phyloP scores from a whole-genome alignment of 1,140 invertebrate species.

The Philopotamus ludificatus region DNA sequence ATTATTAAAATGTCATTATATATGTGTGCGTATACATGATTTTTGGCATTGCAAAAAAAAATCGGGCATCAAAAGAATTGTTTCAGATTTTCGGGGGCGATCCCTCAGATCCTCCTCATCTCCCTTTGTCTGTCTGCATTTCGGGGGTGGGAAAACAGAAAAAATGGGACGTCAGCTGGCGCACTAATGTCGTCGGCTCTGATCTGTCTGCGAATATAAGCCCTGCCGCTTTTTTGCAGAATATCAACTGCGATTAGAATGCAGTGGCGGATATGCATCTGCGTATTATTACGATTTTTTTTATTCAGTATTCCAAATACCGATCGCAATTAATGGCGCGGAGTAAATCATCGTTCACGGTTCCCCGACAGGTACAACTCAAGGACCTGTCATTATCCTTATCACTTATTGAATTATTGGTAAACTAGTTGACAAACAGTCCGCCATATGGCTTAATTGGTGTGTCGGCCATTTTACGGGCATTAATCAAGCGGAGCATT shows the following conservation, averaged over 20 bases:
- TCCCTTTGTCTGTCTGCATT: not conserved
- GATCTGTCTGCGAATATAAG: constrained; percentile 22
- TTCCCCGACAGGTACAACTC: constrained; percentile 16
- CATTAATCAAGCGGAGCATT: constrained; percentile 31
- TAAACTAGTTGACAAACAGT: constrained; percentile 37
- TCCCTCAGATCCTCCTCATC: not conserved
- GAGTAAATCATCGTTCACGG: constrained; percentile 20
- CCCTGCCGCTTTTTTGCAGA: not conserved
- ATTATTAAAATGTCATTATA: too few species aligned
- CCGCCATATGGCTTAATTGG: constrained; percentile 38
- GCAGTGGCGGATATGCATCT: constrained; percentile 7
- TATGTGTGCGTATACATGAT: not conserved
- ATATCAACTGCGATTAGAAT: constrained; percentile 7
- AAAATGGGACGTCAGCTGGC: constrained; percentile 15
- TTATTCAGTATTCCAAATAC: too few species aligned
- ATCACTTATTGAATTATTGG: constrained; percentile 38
- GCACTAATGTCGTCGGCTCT: constrained; percentile 25
- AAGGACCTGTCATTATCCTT: constrained; percentile 28
- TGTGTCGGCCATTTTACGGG: constrained; percentile 29
- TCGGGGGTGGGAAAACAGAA: not conserved
- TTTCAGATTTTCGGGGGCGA: not conserved
- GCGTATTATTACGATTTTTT: too few species aligned
- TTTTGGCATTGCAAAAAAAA: not conserved
- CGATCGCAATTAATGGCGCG: constrained; percentile 6
- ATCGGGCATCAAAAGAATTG: not conserved